Percentiles rank a stretch among this genome's conserved stretches.
phyloP scores from a whole-genome alignment of 2,888 invertebrate genomes.

The Lasioglossum lativentre region DNA sequence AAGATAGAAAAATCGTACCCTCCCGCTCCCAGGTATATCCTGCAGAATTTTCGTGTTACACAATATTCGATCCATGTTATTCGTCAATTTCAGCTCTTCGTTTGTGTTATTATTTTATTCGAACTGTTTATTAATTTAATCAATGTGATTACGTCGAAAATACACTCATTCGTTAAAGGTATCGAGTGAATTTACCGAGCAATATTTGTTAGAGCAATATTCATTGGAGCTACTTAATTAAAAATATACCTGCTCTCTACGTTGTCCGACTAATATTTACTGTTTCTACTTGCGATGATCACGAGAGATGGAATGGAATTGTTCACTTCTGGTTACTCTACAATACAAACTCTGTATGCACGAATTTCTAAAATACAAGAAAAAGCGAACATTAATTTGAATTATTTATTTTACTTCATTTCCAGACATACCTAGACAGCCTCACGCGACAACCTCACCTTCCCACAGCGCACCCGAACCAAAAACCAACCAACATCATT shows the following conservation, averaged over 20 bases:
- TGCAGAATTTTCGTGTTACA: neutral
- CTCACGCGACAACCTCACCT: neutral
- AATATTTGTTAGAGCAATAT: neutral
- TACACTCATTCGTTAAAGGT: neutral
- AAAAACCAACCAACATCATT: neutral
- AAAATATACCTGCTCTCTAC: neutral
- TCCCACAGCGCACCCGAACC: neutral
- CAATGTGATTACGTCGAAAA: neutral
- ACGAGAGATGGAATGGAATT: neutral
- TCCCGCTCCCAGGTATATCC: neutral
- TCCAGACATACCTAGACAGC: too few relatives aligned
- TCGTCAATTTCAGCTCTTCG: neutral
- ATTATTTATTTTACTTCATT: too few relatives aligned
- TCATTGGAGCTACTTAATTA: neutral
- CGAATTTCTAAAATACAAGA: neutral
- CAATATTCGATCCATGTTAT: neutral
- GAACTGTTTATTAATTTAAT: neutral
- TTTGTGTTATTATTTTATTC: neutral
- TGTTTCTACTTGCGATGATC: neutral
- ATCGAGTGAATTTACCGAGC: neutral
- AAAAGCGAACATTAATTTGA: neutral
- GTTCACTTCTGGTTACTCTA: neutral
- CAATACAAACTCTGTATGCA: neutral
- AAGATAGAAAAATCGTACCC: conserved; percentile 3
- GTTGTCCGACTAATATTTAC: neutral